Percentiles rank a stretch among this genome's conserved stretches.
These are phyloP conservation scores for Enteromius fasciolatus DNA, from an alignment of 2,797 vertebrate species.

Conservation along the genomic window DNA sequence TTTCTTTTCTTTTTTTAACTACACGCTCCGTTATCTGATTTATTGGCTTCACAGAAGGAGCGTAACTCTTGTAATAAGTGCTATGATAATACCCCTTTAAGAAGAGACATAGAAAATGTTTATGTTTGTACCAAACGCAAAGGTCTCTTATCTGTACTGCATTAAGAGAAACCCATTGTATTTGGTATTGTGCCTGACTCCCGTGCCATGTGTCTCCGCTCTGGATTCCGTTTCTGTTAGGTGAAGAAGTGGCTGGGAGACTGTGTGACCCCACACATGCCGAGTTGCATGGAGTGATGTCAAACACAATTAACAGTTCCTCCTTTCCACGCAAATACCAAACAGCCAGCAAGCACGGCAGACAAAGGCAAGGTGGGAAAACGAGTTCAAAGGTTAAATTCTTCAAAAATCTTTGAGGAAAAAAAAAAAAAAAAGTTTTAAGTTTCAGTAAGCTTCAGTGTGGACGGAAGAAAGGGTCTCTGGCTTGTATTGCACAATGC, in stretches of 20 bases:
- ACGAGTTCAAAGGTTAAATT: slow-evolving; percentile 66
- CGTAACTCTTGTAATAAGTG: slow-evolving; percentile 80
- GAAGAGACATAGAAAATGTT: slow-evolving; percentile 65
- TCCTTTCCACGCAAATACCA: slow-evolving; percentile 10
- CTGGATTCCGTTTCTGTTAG: slow-evolving; percentile 70
- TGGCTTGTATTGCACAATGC: slow-evolving; percentile 69
- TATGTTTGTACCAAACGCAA: slow-evolving; percentile 77
- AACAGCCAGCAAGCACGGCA: slow-evolving; percentile 48
- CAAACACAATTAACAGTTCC: slow-evolving; percentile 3
- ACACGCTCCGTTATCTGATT: slow-evolving; percentile 64
- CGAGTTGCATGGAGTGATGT: background rate
- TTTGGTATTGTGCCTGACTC: slow-evolving; percentile 83
- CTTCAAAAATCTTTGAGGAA: slow-evolving; percentile 65
- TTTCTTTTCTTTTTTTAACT: slow-evolving; percentile 53
- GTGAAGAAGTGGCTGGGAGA: slow-evolving; percentile 70
- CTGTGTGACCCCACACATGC: slow-evolving; percentile 63
- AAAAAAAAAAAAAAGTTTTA: slow-evolving; percentile 21
- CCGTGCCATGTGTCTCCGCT: slow-evolving; percentile 64
- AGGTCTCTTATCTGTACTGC: slow-evolving; percentile 81
- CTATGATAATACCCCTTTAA: slow-evolving; percentile 78
- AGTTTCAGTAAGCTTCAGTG: slow-evolving; percentile 64
- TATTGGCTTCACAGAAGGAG: slow-evolving; percentile 80
- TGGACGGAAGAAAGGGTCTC: slow-evolving; percentile 76
- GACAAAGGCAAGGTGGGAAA: slow-evolving; percentile 66
- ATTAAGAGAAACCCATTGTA: slow-evolving; percentile 80